These are phyloP conservation scores for Zeus faber DNA, from an alignment of 2,113 vertebrate species.

Conservation along the genomic window DNA sequence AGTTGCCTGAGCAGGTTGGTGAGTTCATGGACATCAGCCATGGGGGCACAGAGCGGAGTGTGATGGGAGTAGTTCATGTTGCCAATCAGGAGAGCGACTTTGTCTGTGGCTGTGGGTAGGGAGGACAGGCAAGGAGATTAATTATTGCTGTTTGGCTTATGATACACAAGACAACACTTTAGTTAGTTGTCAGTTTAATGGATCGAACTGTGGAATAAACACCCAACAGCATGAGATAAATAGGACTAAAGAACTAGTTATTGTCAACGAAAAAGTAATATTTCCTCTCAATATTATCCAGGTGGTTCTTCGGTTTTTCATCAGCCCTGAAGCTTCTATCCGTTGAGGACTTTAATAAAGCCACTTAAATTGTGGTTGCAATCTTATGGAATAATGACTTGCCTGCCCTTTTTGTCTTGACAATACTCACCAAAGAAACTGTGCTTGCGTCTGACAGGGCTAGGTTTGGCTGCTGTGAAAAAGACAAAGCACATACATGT, in stretches of 20 bases:
- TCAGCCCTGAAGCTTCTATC: too few relatives aligned
- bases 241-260: too few relatives aligned
- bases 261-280: too few relatives aligned
- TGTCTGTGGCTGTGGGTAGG: slow-evolving; percentile 79
- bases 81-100: slow-evolving; percentile 85
- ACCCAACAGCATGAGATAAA: too few relatives aligned
- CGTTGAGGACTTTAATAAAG: too few relatives aligned
- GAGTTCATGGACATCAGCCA: slow-evolving; percentile 82
- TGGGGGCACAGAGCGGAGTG: slow-evolving; percentile 78
- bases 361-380: too few relatives aligned
- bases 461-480: slow-evolving; percentile 16
- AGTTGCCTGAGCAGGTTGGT: slow-evolving; percentile 80
- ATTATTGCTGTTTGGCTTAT: neutral
- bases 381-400: too few relatives aligned
- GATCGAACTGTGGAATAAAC: too few relatives aligned
- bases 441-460: slow-evolving; percentile 21
- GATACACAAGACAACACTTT: too few relatives aligned
- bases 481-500: neutral
- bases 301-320: too few relatives aligned
- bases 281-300: too few relatives aligned
- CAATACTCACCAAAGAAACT: slow-evolving; percentile 57
- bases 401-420: neutral
- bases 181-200: too few relatives aligned
- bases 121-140: neutral
- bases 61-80: slow-evolving; percentile 85